Percentiles rank a stretch among this genome's conserved stretches.
Evolutionary conservation across 2,888 invertebrate species (phyloP).

Genomic region (Serrognathus titanus): DNA sequence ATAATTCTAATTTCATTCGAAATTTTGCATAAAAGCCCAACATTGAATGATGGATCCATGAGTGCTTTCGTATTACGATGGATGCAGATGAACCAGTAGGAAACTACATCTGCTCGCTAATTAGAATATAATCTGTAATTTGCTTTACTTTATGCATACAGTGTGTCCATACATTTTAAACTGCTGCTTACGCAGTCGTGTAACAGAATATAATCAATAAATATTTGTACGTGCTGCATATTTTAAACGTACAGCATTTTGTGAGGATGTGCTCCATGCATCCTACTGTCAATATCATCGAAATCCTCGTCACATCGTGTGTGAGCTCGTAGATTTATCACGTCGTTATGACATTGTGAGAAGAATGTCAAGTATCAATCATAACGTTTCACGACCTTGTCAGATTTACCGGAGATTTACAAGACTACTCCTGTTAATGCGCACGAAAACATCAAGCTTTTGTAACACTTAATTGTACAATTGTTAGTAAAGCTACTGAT

Average conservation of each 20-base stretch:
- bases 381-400: background rate
- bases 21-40: too few relatives aligned
- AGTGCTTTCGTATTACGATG: too few relatives aligned
- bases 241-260: background rate
- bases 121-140: too few relatives aligned
- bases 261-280: background rate
- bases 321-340: conserved; percentile 15
- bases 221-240: background rate
- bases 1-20: too few relatives aligned
- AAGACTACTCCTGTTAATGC: background rate
- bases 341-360: conserved; percentile 15
- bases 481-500: too few relatives aligned
- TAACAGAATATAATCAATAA: conserved; percentile 2
- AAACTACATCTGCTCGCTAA: too few relatives aligned
- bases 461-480: too few relatives aligned
- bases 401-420: background rate
- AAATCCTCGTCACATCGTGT: conserved; percentile 15
- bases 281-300: conserved; percentile 13
- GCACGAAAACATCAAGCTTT: too few relatives aligned
- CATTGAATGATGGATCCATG: too few relatives aligned
- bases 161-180: too few relatives aligned
- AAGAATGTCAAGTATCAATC: conserved; percentile 21
- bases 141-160: too few relatives aligned
- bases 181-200: background rate
- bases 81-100: too few relatives aligned